Base-by-base conservation (phyloP, 2,797 vertebrate genomes). In the Geotrypetes seraphini region DNA sequence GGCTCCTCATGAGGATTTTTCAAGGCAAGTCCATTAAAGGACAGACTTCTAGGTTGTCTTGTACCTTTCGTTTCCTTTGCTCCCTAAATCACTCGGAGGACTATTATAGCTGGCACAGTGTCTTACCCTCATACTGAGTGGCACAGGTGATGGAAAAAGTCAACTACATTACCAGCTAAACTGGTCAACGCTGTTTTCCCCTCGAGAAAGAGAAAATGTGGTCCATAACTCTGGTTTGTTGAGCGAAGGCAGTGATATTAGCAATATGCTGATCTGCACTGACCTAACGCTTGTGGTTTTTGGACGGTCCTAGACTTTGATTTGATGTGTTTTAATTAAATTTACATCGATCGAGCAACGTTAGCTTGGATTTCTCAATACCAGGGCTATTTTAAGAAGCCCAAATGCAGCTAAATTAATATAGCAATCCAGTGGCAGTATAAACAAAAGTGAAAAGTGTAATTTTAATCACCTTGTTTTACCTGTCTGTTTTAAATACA, bases 241-340 rank as follows among this genome's bases (percentile, higher is more conserved):
- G n/a, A n/a, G n/a, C n/a, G n/a, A n/a, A n/a, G n/a, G n/a, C n/a
- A n/a, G n/a, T n/a, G n/a, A n/a, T n/a, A n/a, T n/a, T n/a, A n/a
- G n/a, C n/a, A 8, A 26, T 23, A 16, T 11, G 3, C 27, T 38
- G 36, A 28, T 29, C 34, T 8, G 16, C 15, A 31, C 9, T 12
- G 40, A 53, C 38, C 46, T 11, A 32, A 24, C 12, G 26, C 29
- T 22, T 17, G 8, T 32, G 25, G 43, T 31, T 47, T 41, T 17
- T 50, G 52, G 31, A 21, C 22, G 36, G 39, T 12, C 39, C 41
- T 13, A 22, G 26, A 47, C 40, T 45, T 27, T 36, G 53, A 39
- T 56, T 52, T 64, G 43, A 66, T 40, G 36, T 16, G 47, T 61
- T 61, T 49, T 58, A 62, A 61, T 69, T 63, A 62, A 53, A 63